Percentiles rank a stretch among this genome's conserved stretches.
Conservation (phyloP, 2,797 vertebrate genomes). For the Microchirus variegatus region DNA sequence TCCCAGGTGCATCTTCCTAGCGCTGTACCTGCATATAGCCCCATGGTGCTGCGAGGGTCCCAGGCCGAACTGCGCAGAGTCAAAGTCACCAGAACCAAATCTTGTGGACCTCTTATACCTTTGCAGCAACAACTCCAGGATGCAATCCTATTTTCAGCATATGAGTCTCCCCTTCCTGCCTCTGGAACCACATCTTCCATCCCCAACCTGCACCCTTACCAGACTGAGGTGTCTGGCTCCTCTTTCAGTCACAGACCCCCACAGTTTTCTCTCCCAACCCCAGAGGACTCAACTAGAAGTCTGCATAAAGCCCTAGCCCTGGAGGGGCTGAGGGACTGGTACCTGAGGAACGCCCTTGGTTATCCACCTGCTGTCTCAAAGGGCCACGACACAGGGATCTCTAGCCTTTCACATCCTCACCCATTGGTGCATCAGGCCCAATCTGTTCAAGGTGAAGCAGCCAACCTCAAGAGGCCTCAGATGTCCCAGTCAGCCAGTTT, state of each 20-base stretch:
- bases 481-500: constrained; percentile 92
- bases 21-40: constrained; percentile 82
- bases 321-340: constrained; percentile 93
- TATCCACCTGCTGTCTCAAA: constrained; percentile 72
- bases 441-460: constrained; percentile 74
- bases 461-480: constrained; percentile 79
- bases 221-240: constrained; percentile 68
- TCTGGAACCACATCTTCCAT: constrained; percentile 79
- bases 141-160: constrained; percentile 74
- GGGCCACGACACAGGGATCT: constrained; percentile 75
- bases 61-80: constrained; percentile 80
- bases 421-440: constrained; percentile 77
- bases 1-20: constrained; percentile 82
- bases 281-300: constrained; percentile 84
- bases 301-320: constrained; percentile 91
- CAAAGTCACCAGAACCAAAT: constrained; percentile 87
- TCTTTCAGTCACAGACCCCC: constrained; percentile 69
- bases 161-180: constrained; percentile 75
- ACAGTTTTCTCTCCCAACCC: constrained; percentile 76
- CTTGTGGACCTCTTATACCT: constrained; percentile 86
- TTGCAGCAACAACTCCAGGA: constrained; percentile 80
- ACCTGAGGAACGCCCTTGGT: constrained; percentile 88
- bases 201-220: constrained; percentile 78
- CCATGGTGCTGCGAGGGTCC: constrained; percentile 84
- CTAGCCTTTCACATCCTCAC: constrained; percentile 78